Evolutionary conservation across 2,113 vertebrate genomes (phyloP).

Genomic region (Saimiri boliviensis): DNA sequence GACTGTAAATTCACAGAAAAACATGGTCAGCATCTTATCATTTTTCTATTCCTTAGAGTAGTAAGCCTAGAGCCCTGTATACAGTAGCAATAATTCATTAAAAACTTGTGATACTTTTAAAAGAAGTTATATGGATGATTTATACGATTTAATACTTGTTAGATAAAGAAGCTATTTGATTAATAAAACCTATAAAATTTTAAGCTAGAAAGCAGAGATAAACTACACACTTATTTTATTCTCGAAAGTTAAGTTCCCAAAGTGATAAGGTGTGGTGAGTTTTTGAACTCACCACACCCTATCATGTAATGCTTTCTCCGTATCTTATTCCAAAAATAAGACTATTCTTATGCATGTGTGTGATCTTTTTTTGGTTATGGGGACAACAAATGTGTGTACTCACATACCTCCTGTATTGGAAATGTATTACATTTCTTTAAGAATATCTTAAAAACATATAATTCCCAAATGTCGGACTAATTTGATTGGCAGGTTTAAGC

Average conservation of each 20-base stretch:
- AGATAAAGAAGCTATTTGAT: background rate
- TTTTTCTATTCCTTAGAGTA: background rate
- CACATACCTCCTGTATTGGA: background rate
- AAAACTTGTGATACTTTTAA: slow-evolving; percentile 24
- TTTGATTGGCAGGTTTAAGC: slow-evolving; percentile 24
- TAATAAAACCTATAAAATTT: background rate
- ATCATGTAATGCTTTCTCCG: background rate
- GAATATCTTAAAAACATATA: slow-evolving; percentile 25
- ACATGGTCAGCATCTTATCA: background rate
- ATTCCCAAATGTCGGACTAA: slow-evolving; percentile 40
- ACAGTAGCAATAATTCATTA: background rate
- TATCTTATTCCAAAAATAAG: slow-evolving; percentile 17
- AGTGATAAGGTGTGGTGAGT: background rate
- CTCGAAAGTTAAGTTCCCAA: slow-evolving; percentile 18
- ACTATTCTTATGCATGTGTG: background rate
- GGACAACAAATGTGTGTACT: background rate
- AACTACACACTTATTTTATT: slow-evolving; percentile 35
- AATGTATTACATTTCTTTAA: slow-evolving; percentile 19
- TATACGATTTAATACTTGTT: background rate
- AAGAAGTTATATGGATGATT: background rate
- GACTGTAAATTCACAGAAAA: background rate
- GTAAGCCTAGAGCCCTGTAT: background rate
- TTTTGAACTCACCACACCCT: background rate
- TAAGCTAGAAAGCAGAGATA: background rate
- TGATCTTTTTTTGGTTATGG: background rate